Evolutionary conservation across 2,888 invertebrate genomes (phyloP), one percentile per base, ranked within the genome.

Genomic region (Polylopha cassiicola): DNA sequence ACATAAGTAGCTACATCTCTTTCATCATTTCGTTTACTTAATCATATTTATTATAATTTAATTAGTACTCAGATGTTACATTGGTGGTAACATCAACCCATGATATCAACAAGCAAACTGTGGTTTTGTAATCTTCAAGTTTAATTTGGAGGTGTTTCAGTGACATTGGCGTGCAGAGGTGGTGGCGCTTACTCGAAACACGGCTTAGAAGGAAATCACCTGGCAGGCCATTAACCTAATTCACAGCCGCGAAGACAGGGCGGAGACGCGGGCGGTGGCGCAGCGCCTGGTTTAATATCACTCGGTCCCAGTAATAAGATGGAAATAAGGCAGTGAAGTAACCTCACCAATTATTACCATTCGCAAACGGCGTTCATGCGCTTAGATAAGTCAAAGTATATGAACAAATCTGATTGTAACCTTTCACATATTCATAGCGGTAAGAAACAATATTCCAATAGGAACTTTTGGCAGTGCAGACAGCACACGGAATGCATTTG

Each of bases 191-290:
- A 69, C 70, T 73, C 73, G 68, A 77, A 79, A 79, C 71, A 75
- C 68, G 68, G 71, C 74, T 82, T 68, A 77, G 77, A 72, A 82
- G 78, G 80, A 84, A 85, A 81, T 84, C 81, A 82, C 81, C 84
- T 80, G 80, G 79, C 81, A 81, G 75, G 73, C 85, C 80, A 86
- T 85, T 84, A 86, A 85, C 85, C 85, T 81, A 85, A 85, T 85
- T 85, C 80, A 80, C 76, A 76, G 79, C 75, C 73, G 75, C 77
- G 77, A 80, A 81, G 84, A 82, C 81, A 80, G 79, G 81, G 81
- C 74, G 80, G 76, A 73, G 78, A 69, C 73, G 75, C 69, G 72
- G 73, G 74, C 65, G 65, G 70, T 56, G 61, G 51, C 36, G 50
- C 63, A 69, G 73, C 73, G 71, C 76, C 74, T 69, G 75, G 68